Conservation (phyloP, 2,113 vertebrate genomes). For the Picathartes gymnocephalus region DNA sequence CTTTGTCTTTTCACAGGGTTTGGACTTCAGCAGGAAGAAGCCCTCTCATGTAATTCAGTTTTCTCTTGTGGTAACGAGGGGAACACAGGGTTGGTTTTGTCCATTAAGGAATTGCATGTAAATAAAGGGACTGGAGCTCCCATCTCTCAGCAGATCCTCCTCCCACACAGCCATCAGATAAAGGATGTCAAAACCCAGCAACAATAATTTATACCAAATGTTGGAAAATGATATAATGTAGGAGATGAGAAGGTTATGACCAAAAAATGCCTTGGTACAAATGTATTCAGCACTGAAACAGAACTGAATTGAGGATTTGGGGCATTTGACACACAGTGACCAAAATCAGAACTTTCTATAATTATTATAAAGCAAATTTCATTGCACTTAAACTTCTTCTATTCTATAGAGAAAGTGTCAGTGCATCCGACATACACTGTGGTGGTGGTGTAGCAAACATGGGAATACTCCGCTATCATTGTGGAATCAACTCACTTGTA, state of each 20-base stretch:
- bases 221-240: neutral
- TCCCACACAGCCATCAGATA: neutral
- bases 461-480: rapidly evolving
- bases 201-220: neutral
- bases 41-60: rapidly evolving
- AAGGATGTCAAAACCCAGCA: neutral
- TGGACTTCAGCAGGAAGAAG: neutral
- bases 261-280: neutral
- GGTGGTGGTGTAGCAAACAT: no score
- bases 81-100: neutral
- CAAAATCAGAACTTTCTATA: neutral
- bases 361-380: neutral
- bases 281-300: neutral
- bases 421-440: rapidly evolving
- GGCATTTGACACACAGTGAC: neutral
- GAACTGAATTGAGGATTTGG: neutral
- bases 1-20: neutral
- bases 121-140: neutral
- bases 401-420: neutral
- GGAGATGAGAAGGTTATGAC: neutral
- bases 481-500: neutral
- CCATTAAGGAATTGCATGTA: neutral
- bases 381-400: neutral
- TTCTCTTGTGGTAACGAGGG: rapidly evolving
- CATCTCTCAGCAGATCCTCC: neutral